Evolutionary conservation across 1,140 invertebrate species (phyloP).

Genomic region (Thalassaphorura encarpata): DNA sequence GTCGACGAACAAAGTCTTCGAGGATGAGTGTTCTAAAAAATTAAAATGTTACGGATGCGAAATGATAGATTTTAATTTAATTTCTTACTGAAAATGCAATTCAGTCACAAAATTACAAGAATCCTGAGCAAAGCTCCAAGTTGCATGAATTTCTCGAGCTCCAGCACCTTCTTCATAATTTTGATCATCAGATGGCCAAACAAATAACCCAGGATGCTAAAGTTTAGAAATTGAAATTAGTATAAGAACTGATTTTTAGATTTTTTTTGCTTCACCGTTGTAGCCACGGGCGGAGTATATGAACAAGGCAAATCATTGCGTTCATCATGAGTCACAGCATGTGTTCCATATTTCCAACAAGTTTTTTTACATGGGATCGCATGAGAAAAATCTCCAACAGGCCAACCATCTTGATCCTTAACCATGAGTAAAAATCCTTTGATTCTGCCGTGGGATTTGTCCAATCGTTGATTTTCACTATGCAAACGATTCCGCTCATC

Average conservation of each 20-base stretch:
- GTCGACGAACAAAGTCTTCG: too few species aligned
- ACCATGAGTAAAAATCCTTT: constrained; percentile 6
- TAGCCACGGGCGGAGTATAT: too few species aligned
- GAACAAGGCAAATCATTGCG: too few species aligned
- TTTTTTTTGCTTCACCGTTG: too few species aligned
- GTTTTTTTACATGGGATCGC: constrained; percentile 7
- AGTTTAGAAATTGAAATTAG: too few species aligned
- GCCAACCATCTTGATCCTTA: constrained; percentile 16
- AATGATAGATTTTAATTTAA: background rate
- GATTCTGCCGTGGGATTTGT: constrained; percentile 7
- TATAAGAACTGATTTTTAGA: too few species aligned
- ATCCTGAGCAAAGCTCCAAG: constrained; percentile 8
- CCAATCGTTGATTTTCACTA: background rate
- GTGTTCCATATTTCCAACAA: too few species aligned
- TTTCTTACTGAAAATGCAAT: constrained; percentile 11
- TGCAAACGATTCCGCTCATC: background rate
- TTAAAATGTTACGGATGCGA: background rate
- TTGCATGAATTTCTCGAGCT: constrained; percentile 12
- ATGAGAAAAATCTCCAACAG: constrained; percentile 7
- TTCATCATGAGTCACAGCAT: too few species aligned
- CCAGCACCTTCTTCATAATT: background rate
- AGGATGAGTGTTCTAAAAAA: too few species aligned
- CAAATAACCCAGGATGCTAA: too few species aligned
- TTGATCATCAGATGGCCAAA: too few species aligned
- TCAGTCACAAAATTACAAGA: constrained; percentile 12